These are phyloP conservation scores for Habroteleia sp. DNA, from an alignment of 2,888 invertebrate genomes.

Conservation along the genomic window DNA sequence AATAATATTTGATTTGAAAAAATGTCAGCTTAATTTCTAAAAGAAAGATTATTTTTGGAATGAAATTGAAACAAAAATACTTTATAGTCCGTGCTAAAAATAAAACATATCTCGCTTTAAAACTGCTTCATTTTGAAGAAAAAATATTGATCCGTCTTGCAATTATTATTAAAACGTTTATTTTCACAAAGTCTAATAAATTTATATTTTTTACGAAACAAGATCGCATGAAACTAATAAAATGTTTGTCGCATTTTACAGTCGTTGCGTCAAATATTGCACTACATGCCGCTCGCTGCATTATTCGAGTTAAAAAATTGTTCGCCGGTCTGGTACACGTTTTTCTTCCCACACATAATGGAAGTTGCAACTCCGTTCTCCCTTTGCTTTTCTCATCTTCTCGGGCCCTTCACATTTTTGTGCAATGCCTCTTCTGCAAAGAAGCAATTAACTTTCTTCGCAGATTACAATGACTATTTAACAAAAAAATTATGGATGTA, in stretches of 20 bases:
- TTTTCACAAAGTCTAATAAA: too few relatives aligned
- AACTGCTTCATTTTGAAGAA: too few relatives aligned
- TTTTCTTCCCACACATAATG: constrained; percentile 58
- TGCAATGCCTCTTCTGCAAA: constrained; percentile 56
- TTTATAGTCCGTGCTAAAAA: too few relatives aligned
- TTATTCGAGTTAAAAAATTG: constrained; percentile 54
- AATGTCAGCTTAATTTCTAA: too few relatives aligned
- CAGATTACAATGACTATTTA: constrained; percentile 51
- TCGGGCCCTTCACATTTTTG: constrained; percentile 53
- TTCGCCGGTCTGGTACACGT: constrained; percentile 31
- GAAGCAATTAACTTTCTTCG: constrained; percentile 58
- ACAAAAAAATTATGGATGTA: constrained; percentile 48
- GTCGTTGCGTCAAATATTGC: constrained; percentile 26
- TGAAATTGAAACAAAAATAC: too few relatives aligned
- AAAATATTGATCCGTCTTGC: too few relatives aligned
- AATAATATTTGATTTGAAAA: too few relatives aligned
- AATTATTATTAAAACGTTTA: too few relatives aligned
- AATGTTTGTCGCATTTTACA: constrained; percentile 9
- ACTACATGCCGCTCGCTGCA: constrained; percentile 16
- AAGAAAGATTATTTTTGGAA: too few relatives aligned
- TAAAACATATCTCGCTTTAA: too few relatives aligned
- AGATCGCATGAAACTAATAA: constrained; percentile 1
- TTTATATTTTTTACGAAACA: too few relatives aligned
- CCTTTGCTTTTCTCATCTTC: constrained; percentile 51
- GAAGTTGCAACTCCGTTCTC: constrained; percentile 27